A percentile compares a stretch with the other conserved stretches of the same genome.
phyloP scores from a whole-genome alignment of 2,797 vertebrate species.

The Nannoperca australis region DNA sequence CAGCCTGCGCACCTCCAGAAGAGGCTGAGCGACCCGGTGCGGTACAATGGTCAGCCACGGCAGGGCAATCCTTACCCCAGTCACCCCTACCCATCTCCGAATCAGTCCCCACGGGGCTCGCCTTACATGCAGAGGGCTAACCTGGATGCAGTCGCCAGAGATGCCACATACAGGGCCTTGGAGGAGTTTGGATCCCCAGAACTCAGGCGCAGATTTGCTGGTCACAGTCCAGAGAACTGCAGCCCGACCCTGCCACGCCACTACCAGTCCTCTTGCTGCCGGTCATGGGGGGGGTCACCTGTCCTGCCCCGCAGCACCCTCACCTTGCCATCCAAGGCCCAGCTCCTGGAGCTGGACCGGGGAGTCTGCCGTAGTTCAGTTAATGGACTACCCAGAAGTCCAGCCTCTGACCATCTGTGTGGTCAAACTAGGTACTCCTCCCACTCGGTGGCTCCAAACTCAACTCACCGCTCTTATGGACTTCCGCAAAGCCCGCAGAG shows the following conservation, averaged over 20 bases:
- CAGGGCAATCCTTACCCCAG: conserved; percentile 42
- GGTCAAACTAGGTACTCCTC: conserved; percentile 55
- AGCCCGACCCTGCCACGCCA: conserved; percentile 55
- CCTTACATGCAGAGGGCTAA: conserved; percentile 60
- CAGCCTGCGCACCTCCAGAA: conserved; percentile 62
- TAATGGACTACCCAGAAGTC: conserved; percentile 78
- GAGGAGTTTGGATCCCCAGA: conserved; percentile 83
- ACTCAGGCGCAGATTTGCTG: conserved; percentile 59
- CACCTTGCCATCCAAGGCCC: conserved; percentile 72
- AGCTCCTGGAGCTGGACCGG: conserved; percentile 59
- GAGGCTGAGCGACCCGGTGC: conserved; percentile 76
- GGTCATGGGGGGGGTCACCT: conserved; percentile 79
- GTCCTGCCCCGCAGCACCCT: conserved; percentile 63
- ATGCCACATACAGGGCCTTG: conserved; percentile 75
- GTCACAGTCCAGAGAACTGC: conserved; percentile 36
- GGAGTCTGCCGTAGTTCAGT: conserved; percentile 34
- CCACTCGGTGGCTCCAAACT: conserved; percentile 13
- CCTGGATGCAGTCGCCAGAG: conserved; percentile 70
- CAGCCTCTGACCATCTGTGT: conserved; percentile 77
- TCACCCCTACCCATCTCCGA: conserved; percentile 21
- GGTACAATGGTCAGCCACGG: conserved; percentile 41
- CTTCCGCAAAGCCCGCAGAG: conserved; percentile 49
- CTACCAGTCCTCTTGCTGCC: conserved; percentile 68
- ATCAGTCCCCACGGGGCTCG: conserved; percentile 38
- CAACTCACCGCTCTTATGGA: conserved; percentile 17